A percentile compares a stretch with the other conserved stretches of the same genome.
Conservation (phyloP, 2,888 invertebrate genomes). For the Drosophila peninsularis region DNA sequence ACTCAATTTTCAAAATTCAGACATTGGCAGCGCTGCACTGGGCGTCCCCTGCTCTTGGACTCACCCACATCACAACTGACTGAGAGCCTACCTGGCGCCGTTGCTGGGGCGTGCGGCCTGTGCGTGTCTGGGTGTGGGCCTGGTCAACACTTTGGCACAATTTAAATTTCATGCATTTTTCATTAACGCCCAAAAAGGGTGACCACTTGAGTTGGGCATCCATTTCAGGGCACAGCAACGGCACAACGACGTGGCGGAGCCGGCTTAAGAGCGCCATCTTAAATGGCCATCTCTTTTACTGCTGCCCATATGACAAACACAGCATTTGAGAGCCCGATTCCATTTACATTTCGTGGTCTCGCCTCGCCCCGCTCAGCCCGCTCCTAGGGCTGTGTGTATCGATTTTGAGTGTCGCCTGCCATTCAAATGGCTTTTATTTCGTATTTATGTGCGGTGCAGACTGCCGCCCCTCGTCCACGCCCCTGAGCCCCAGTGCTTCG, state of each 20-base stretch:
- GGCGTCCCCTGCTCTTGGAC: constrained; percentile 32
- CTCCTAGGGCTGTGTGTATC: constrained; percentile 59
- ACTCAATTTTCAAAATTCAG: constrained; percentile 53
- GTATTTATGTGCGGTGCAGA: constrained; percentile 69
- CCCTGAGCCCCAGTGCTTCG: constrained; percentile 4
- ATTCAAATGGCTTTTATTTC: constrained; percentile 78
- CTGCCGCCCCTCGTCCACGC: constrained; percentile 14
- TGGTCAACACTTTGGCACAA: constrained; percentile 72
- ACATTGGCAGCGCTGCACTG: constrained; percentile 62
- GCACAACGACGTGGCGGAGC: constrained; percentile 17
- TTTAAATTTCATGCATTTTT: constrained; percentile 84
- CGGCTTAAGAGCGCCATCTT: constrained; percentile 55
- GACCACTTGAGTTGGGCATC: constrained; percentile 48
- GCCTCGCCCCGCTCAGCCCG: constrained; percentile 11
- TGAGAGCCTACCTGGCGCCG: not conserved
- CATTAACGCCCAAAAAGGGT: constrained; percentile 72
- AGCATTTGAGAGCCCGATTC: constrained; percentile 48
- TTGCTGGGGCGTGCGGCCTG: not conserved
- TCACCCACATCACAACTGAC: constrained; percentile 28
- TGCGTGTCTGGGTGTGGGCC: constrained; percentile 9
- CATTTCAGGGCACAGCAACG: constrained; percentile 42
- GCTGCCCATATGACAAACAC: constrained; percentile 48
- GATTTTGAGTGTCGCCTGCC: constrained; percentile 81
- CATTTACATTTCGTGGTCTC: constrained; percentile 63
- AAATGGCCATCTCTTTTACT: constrained; percentile 74